A percentile compares a stretch with the other conserved stretches of the same genome.
These are phyloP conservation scores for Coracopsis vasa DNA, from an alignment of 2,113 vertebrate genomes.

Conservation along the genomic window DNA sequence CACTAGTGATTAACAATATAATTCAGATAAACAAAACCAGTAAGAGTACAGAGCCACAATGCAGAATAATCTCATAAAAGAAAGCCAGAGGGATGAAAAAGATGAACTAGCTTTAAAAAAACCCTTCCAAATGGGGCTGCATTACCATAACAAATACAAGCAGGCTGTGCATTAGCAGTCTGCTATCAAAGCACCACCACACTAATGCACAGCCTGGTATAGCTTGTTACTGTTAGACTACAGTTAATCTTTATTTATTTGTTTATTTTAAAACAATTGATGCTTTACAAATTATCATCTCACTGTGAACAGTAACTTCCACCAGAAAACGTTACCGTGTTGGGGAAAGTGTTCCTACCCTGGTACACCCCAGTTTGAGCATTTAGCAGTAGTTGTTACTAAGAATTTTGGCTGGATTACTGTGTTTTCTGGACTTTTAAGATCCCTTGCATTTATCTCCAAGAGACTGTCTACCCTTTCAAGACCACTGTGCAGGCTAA, in stretches of 20 bases:
- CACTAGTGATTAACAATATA: background rate
- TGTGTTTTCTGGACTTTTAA: background rate
- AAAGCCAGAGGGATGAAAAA: constrained; percentile 26
- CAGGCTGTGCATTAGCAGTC: background rate
- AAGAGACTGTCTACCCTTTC: background rate
- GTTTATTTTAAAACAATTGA: constrained; percentile 1
- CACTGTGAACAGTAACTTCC: background rate
- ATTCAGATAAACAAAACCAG: constrained; percentile 16
- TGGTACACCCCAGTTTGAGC: background rate
- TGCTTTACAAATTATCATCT: background rate
- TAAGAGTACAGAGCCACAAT: constrained; percentile 30
- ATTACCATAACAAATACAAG: background rate
- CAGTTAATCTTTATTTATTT: constrained; percentile 49
- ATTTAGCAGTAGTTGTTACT: background rate
- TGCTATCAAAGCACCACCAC: background rate
- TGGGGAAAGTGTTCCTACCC: background rate
- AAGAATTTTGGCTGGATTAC: background rate
- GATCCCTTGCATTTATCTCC: background rate
- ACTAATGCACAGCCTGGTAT: background rate
- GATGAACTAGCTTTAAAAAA: constrained; percentile 2
- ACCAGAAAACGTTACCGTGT: background rate
- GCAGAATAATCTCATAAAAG: constrained; percentile 25
- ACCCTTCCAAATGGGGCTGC: background rate
- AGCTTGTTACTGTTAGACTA: constrained; percentile 43
- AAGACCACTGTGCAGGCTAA: background rate